These are phyloP conservation scores for Orientallactaga sibirica DNA, from an alignment of 2,797 vertebrate species.

Conservation along the genomic window DNA sequence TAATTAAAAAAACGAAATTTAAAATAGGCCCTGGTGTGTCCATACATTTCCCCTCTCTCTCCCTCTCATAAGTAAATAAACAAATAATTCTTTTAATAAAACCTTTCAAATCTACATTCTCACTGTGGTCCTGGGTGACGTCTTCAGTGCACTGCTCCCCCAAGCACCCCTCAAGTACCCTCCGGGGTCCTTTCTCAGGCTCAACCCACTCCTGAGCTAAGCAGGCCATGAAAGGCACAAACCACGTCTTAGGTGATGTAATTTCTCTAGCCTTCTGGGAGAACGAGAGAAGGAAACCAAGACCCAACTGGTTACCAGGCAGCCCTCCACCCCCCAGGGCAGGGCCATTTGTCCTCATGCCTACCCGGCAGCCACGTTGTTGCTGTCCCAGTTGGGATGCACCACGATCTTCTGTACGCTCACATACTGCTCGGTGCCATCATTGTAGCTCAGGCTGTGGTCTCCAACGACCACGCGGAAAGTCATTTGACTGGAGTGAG, in stretches of 20 bases:
- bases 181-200: background rate
- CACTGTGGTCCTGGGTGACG: too few relatives aligned
- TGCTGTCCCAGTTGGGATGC: conserved; percentile 91
- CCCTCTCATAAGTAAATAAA: too few relatives aligned
- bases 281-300: background rate
- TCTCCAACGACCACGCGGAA: conserved; percentile 94
- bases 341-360: background rate
- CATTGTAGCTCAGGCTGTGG: conserved; percentile 89
- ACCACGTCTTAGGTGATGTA: background rate
- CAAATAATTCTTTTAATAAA: too few relatives aligned
- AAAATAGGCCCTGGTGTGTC: too few relatives aligned
- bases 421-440: conserved; percentile 92
- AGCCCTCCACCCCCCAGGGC: background rate
- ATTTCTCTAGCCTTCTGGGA: background rate
- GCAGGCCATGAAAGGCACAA: background rate
- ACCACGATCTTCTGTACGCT: conserved; percentile 88
- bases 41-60: too few relatives aligned
- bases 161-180: too few relatives aligned
- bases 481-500: conserved; percentile 79
- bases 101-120: too few relatives aligned
- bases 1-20: too few relatives aligned
- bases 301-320: background rate
- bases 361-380: conserved; percentile 90
- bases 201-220: background rate
- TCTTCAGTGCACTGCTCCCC: too few relatives aligned